Percentiles rank a stretch among this genome's conserved stretches.
Evolutionary conservation across 2,797 vertebrate species (phyloP).

Genomic region (Nyctibius grandis): DNA sequence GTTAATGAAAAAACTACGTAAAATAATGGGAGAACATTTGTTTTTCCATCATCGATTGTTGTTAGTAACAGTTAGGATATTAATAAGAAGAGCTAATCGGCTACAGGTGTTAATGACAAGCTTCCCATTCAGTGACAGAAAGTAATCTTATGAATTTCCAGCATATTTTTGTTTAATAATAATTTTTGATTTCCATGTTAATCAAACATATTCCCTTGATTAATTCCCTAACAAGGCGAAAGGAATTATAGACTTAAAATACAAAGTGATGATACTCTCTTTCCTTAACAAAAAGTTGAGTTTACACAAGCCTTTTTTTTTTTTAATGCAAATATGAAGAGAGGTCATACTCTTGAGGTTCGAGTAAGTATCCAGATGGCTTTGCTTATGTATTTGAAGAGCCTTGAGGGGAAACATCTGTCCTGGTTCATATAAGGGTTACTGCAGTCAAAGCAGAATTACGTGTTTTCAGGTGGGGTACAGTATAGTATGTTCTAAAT

Average conservation of each 20-base stretch:
- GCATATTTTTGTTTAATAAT: constrained; percentile 31
- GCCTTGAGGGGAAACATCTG: constrained; percentile 55
- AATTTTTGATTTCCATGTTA: constrained; percentile 39
- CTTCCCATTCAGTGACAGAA: not conserved
- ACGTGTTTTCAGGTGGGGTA: constrained; percentile 3
- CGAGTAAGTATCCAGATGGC: constrained; percentile 49
- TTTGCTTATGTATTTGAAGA: constrained; percentile 29
- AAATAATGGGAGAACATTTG: not conserved
- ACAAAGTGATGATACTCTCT: not conserved
- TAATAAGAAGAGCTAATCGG: not conserved
- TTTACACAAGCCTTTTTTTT: not conserved
- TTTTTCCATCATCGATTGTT: not conserved
- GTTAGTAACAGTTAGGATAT: not conserved
- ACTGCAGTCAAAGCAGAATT: not conserved
- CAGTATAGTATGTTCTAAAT: not conserved
- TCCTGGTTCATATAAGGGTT: constrained; percentile 19
- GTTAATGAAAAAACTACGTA: not conserved
- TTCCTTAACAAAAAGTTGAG: not conserved
- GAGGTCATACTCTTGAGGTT: constrained; percentile 5
- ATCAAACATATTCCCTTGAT: constrained; percentile 27
- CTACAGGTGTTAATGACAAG: constrained; percentile 19
- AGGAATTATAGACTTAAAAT: not conserved
- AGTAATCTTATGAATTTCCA: not conserved
- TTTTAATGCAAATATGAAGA: not conserved
- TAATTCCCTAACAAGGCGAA: constrained; percentile 1